A percentile compares a stretch with the other conserved stretches of the same genome.
Evolutionary conservation across 2,888 invertebrate species (phyloP).

Genomic region (Hirtodrosophila histrioides): DNA sequence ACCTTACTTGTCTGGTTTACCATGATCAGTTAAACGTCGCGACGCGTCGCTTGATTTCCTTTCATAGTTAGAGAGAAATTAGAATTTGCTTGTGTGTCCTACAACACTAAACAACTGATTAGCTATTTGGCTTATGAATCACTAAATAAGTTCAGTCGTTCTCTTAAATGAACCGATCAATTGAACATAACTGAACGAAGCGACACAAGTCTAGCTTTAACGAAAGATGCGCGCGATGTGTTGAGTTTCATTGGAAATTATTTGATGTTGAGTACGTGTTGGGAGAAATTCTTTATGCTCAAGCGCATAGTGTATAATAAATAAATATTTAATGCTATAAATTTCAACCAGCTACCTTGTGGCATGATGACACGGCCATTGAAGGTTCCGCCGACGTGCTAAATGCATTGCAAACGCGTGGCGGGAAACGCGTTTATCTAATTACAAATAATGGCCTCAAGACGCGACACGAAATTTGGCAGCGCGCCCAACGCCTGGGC

Average conservation of each 20-base stretch:
- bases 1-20: too few relatives aligned
- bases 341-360: slow-evolving; percentile 88
- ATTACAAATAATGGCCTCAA: slow-evolving; percentile 96
- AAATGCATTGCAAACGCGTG: slow-evolving; percentile 87
- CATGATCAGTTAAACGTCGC: too few relatives aligned
- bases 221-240: background rate
- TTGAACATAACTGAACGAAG: too few relatives aligned
- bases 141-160: too few relatives aligned
- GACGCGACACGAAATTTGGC: slow-evolving; percentile 90
- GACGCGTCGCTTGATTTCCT: too few relatives aligned
- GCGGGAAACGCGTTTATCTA: slow-evolving; percentile 93
- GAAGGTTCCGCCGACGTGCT: slow-evolving; percentile 89
- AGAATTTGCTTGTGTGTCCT: too few relatives aligned
- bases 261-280: background rate
- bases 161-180: too few relatives aligned
- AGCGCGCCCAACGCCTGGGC: slow-evolving; percentile 89
- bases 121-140: too few relatives aligned
- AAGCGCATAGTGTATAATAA: too few relatives aligned
- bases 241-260: background rate
- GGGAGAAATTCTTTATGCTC: too few relatives aligned
- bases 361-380: slow-evolving; percentile 89
- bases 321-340: background rate
- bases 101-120: too few relatives aligned
- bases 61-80: too few relatives aligned
- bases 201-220: background rate